Evolutionary conservation across 2,113 vertebrate species (phyloP).

Genomic region (Piaya cayana): DNA sequence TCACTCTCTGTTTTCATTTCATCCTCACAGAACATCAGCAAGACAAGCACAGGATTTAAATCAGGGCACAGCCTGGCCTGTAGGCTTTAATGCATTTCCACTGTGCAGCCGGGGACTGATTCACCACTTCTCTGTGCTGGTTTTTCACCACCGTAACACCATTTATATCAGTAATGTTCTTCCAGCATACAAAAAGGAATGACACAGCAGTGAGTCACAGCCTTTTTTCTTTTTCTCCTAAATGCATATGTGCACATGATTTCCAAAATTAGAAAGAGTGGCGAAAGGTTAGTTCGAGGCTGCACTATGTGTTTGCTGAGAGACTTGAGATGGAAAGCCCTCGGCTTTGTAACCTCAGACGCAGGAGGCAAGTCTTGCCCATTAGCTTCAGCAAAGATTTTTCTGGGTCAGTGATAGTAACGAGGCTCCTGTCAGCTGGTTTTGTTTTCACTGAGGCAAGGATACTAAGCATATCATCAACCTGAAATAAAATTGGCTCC

Average conservation of each 20-base stretch:
- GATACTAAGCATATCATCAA: background rate
- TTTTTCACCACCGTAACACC: background rate
- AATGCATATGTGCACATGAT: slow-evolving; percentile 48
- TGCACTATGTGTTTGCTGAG: background rate
- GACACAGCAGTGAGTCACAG: slow-evolving; percentile 57
- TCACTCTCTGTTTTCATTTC: background rate
- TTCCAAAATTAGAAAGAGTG: slow-evolving; percentile 55
- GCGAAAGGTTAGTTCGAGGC: slow-evolving; percentile 45
- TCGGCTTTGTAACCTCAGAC: background rate
- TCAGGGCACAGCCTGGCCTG: background rate
- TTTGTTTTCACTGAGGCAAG: slow-evolving; percentile 23
- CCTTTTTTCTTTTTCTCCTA: background rate
- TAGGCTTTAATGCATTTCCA: background rate
- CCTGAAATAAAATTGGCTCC: slow-evolving; percentile 31
- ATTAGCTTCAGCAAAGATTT: background rate
- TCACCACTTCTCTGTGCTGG: background rate
- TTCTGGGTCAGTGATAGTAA: slow-evolving; percentile 22
- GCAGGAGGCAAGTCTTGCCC: background rate
- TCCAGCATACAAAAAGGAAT: slow-evolving; percentile 19
- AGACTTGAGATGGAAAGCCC: background rate
- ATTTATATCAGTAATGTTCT: slow-evolving; percentile 2
- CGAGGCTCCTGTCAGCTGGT: background rate
- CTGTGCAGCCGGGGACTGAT: background rate
- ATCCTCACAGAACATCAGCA: background rate
- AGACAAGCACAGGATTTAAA: background rate